Conservation (phyloP, 2,888 invertebrate genomes). For the Scaptomyza flava region DNA sequence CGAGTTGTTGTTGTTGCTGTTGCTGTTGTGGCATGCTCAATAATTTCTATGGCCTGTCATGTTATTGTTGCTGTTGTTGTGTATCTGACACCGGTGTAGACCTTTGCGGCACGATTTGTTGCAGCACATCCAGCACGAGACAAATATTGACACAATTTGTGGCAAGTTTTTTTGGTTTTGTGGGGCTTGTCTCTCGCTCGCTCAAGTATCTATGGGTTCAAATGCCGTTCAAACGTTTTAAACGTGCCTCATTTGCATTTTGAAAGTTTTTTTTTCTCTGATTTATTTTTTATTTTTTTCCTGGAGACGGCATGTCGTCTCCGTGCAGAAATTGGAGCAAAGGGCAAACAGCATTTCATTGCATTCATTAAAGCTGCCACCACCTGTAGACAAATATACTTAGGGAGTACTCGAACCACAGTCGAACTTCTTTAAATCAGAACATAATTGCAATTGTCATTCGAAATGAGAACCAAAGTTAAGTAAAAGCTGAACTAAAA, state of each 20-base stretch:
- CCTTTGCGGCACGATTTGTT: slow-evolving; percentile 84
- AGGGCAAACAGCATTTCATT: slow-evolving; percentile 70
- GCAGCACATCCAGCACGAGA: slow-evolving; percentile 80
- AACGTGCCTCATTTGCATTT: slow-evolving; percentile 76
- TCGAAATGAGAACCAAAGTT: neutral
- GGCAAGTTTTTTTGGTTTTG: slow-evolving; percentile 50
- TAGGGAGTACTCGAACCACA: neutral
- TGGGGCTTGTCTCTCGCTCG: slow-evolving; percentile 36
- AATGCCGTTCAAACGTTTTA: slow-evolving; percentile 62
- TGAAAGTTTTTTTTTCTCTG: slow-evolving; percentile 56
- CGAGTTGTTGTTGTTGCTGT: slow-evolving; percentile 13
- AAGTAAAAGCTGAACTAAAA: neutral
- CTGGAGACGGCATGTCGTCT: slow-evolving; percentile 9
- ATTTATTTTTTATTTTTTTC: neutral
- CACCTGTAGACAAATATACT: slow-evolving; percentile 43
- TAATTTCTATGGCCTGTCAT: slow-evolving; percentile 79
- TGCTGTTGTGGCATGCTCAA: slow-evolving; percentile 61
- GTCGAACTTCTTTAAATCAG: neutral
- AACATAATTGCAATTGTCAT: neutral
- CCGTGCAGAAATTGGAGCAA: slow-evolving; percentile 73
- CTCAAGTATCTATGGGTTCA: slow-evolving; percentile 48
- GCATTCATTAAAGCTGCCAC: slow-evolving; percentile 17
- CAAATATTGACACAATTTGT: slow-evolving; percentile 77
- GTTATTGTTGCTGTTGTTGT: slow-evolving; percentile 50
- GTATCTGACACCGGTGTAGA: slow-evolving; percentile 82